Base-by-base conservation (phyloP, 1,140 invertebrate species). In the Ridgeia piscesae region DNA sequence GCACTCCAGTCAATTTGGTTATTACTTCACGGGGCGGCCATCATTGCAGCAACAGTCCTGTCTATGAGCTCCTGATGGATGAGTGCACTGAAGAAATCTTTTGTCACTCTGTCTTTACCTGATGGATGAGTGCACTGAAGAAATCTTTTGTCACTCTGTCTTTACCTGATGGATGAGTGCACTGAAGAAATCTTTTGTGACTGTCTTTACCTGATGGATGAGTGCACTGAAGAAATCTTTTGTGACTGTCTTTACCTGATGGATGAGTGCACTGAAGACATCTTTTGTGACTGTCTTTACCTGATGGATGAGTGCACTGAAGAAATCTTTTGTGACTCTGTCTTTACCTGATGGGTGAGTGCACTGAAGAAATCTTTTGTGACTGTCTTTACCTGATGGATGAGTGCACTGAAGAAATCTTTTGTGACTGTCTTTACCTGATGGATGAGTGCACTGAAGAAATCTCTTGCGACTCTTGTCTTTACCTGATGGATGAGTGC, bases 161-260 rank as follows among this genome's bases (percentile, higher is more conserved):
- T n/a, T n/a, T n/a, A n/a, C n/a, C n/a, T n/a, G n/a, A n/a, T n/a
- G n/a, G n/a, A n/a, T n/a, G n/a, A n/a, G n/a, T n/a, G 34, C 89
- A 89, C 9, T 34, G 14, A 33, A 33, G 34, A 89, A 89, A 89
- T 14, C 89, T 34, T 91, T 91, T 93, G 34, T 91, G 34, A 42
- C 11, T 42, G 31, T n/a, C 34, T 91, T 94, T 96, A 98, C 98
- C 97, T 99, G 99, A 95, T 97, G 97, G 88, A 98, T 95, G 1
- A 99, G 96, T 21, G 99, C 99, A 94, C 98, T 97, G 94, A 99
- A 98, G 96, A 99, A 99, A 33, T 98, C 99, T 95, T 99, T 99
- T 0, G 98, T 97, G 92, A 99, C 96, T 94, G 98, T 97, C 94
- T 98, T 97, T n/a, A 97, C 94, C n/a, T n/a, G n/a, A n/a, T n/a